Evolutionary conservation across 2,888 invertebrate genomes (phyloP), one percentile per base, ranked within the genome.

Genomic region (Bellardia pandia): DNA sequence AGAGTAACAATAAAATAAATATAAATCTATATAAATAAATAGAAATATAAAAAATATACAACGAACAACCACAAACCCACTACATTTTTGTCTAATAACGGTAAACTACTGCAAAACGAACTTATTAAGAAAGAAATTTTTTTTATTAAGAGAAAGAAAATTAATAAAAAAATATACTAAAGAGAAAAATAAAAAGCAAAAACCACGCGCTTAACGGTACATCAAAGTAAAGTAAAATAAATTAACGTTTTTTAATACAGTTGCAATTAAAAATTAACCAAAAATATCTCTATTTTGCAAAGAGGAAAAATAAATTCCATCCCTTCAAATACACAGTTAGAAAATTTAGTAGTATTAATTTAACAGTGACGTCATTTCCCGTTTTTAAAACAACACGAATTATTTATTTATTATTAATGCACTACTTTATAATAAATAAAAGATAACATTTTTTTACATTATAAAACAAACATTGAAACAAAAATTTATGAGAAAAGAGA

Each of bases 351-450:
- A 48, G 37, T 11, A 62, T 76, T 60, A 64, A 75, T 42, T 71
- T 58, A 56, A 77, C 60, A 86, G 85, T 88, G 88, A 88, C 88
- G 81, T 88, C 88, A 88, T 78, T 83, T 88, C 87, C 85, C 86
- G 72, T 72, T 83, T 64, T 53, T n/a, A 48, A 74, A 64, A 60
- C 37, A 60, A 3, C 42, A 30, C 68, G 60, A 74, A 82, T 69
- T 72, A 86, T 78, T 88, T 77, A 40, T 71, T 69, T 83, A 85
- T 88, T 81, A 80, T 68, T 86, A 79, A 78, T 81, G 86, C 78
- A 81, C n/a, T 62, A 56, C n/a, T 79, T 64, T 53, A 88, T 75
- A 82, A 83, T 11, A 13, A 62, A 79, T 66, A 66, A 23, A 37
- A 37, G 37, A 37, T 37, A 77, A 48, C 76, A 83, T 58, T 83